phyloP scores from a whole-genome alignment of 2,113 vertebrate genomes.

The Columba livia region DNA sequence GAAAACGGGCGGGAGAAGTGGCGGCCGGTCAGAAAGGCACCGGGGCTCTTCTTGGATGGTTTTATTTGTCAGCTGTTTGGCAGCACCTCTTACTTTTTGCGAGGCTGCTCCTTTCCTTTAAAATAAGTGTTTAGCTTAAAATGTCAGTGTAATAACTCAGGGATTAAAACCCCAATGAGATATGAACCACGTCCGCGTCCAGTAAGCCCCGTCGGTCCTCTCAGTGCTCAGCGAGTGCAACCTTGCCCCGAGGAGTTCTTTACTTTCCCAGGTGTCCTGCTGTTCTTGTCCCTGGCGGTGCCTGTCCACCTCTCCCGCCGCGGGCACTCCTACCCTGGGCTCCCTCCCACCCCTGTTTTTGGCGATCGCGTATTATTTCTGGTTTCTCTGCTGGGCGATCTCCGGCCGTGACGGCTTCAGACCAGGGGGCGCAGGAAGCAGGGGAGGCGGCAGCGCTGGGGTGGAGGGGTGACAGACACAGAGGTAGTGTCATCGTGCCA shows the following conservation, averaged over 20 bases:
- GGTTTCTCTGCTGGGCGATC: neutral
- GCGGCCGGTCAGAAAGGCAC: neutral
- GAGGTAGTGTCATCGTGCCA: neutral
- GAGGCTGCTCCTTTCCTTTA: neutral
- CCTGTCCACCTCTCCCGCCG: neutral
- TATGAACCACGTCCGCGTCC: neutral
- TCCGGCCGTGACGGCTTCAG: neutral
- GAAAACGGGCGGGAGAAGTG: neutral
- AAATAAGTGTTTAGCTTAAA: neutral
- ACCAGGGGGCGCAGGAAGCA: neutral
- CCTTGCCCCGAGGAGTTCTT: neutral
- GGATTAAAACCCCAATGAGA: neutral
- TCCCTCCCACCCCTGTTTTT: neutral
- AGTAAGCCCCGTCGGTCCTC: neutral
- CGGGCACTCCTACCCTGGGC: neutral
- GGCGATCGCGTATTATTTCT: neutral
- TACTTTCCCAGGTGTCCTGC: neutral
- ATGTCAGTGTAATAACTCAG: neutral
- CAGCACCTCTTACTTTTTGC: neutral
- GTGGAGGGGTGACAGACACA: neutral
- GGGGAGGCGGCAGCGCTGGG: neutral
- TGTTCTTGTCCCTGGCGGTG: neutral
- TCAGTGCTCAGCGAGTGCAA: rapidly evolving
- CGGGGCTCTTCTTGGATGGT: neutral
- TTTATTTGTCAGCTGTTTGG: neutral